Evolutionary conservation across 2,797 vertebrate genomes (phyloP), one percentile per base, ranked within the genome.

Genomic region (Hyperoplus immaculatus): DNA sequence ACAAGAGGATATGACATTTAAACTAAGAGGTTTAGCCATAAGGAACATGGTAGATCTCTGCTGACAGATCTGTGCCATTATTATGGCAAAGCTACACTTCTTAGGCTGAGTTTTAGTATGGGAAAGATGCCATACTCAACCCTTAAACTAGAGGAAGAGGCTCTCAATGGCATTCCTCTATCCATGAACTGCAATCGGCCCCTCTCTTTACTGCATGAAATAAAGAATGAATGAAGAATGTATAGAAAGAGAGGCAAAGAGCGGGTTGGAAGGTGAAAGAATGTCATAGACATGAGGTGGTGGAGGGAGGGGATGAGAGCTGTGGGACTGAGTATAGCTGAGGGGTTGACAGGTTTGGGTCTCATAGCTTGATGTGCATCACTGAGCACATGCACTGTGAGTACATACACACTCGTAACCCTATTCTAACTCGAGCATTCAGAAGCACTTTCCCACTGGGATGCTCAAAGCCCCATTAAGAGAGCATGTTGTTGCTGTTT

Each of bases 401-500:
- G 80, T 72, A 72, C 79, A 82, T 55, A 83, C 83, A 83, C 73
- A 68, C 83, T 72, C 53, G 9, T 49, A 54, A 69, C 81, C 69
- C 82, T 62, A 81, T 92, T 89, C 81, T 89, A 60, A 75, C 70
- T 54, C 69, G 46, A 63, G 74, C 85, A 89, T 89, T 89, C 86
- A 84, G 70, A 82, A 16, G 53, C 56, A 53, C 76, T 90, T 87
- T 92, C 85, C 84, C 88, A 87, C 80, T 84, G 78, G 59, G 75
- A 75, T 74, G 82, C 84, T 91, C 88, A 87, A 80, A 88, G 86
- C 83, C 81, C 80, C 76, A 87, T 86, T 91, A 82, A 55, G 57
- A 77, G 61, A 87, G 81, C 68, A 87, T 88, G 87, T 88, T 85
- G 76, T 83, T 79, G 54, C 79, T 74, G 68, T 87, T 82, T 90